Base-by-base conservation (phyloP, 2,113 vertebrate genomes). In the Strigops habroptila region DNA sequence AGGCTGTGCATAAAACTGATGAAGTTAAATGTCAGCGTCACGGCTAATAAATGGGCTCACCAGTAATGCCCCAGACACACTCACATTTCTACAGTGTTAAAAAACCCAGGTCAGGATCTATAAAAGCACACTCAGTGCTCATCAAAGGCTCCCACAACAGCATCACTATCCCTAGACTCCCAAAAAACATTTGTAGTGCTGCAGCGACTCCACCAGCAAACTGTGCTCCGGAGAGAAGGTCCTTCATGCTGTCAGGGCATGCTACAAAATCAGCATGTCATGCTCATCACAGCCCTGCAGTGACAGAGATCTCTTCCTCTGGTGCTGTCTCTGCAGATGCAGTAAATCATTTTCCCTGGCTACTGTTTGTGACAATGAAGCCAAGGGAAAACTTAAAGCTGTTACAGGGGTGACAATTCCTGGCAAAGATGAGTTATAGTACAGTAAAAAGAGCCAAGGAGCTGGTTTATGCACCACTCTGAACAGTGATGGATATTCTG, bases 321-420 rank as follows among this genome's bases (percentile, higher is more conserved):
- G 24, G 43, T 82, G 59, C 71, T 83, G 68, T 77, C 84, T 96
- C 83, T 92, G 92, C 95, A 97, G 93, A 64, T 6, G 14, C 78
- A 76, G 70, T 88, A 95, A 93, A 97, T 97, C 88, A 96, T 95
- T 95, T 97, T 91, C 60, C 18, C 21, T 4, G 1, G 84, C 79
- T 60, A 68, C 91, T 93, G 80, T 81, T 97, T 94, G 55, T 51
- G 82, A 96, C 89, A 97, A 96, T 75, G 94, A 97, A 96, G 78
- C 35, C 68, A 95, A 90, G 82, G 79, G 55, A 89, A 95, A 94
- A 90, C 63, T 96, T 67, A 67, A 86, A 51, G 57, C 80, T 95
- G 78, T 96, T 97, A 89, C 1, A 14, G 24, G 64, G 77, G 57
- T 96, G 93, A 97, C 93, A 95, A 59, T 89, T 96, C 81, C 70